Conservation (phyloP, 2,888 invertebrate genomes). For the Amaurobius ferox region DNA sequence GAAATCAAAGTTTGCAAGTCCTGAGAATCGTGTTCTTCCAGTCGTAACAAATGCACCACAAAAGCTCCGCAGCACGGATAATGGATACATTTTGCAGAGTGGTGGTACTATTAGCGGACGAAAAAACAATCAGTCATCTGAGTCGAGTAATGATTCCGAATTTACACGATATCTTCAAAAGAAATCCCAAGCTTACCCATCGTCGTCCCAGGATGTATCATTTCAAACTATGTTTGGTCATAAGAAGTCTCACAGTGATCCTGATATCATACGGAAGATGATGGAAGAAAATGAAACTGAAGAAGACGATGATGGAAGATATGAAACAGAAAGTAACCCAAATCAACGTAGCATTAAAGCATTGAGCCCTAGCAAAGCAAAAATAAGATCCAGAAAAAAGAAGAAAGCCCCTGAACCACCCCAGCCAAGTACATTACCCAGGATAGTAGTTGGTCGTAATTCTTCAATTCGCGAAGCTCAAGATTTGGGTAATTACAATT, state of each 20-base stretch:
- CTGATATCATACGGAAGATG: slow-evolving; percentile 73
- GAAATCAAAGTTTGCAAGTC: slow-evolving; percentile 42
- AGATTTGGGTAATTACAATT: not conserved
- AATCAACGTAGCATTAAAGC: slow-evolving; percentile 73
- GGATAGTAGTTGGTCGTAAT: slow-evolving; percentile 30
- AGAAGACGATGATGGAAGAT: slow-evolving; percentile 37
- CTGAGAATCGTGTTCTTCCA: slow-evolving; percentile 67
- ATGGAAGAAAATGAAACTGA: slow-evolving; percentile 41
- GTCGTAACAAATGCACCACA: slow-evolving; percentile 54
- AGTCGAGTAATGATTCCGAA: slow-evolving; percentile 11
- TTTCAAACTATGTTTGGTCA: slow-evolving; percentile 43
- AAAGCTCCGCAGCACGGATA: slow-evolving; percentile 85
- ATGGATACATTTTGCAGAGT: slow-evolving; percentile 88
- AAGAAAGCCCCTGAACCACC: slow-evolving; percentile 86
- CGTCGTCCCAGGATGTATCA: slow-evolving; percentile 1
- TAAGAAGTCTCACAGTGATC: slow-evolving; percentile 69
- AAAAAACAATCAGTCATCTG: not conserved
- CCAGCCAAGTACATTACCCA: slow-evolving; percentile 75
- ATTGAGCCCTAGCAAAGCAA: slow-evolving; percentile 79
- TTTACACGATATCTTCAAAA: slow-evolving; percentile 42
- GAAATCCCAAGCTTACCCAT: slow-evolving; percentile 5
- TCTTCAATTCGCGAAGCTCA: slow-evolving; percentile 19
- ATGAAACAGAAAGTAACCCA: slow-evolving; percentile 23
- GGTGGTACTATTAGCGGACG: slow-evolving; percentile 88
- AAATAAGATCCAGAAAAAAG: slow-evolving; percentile 83